A percentile compares a stretch with the other conserved stretches of the same genome.
Conservation (phyloP, 2,888 invertebrate genomes). For the Acleris cristana region DNA sequence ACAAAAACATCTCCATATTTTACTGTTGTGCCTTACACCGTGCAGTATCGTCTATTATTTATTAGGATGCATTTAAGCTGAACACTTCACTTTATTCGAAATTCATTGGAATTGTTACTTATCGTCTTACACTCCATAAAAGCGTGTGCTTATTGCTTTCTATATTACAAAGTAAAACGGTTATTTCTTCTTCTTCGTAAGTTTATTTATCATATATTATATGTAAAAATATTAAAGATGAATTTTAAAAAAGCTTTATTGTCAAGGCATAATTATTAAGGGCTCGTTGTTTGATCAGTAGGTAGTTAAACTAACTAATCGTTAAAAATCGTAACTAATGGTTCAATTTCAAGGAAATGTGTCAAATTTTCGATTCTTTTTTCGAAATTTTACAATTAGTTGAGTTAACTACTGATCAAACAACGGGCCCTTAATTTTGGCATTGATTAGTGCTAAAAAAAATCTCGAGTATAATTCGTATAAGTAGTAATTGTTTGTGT, state of each 20-base stretch:
- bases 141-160: background rate
- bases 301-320: too few species aligned
- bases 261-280: background rate
- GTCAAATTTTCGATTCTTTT: too few species aligned
- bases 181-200: background rate
- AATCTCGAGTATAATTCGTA: too few species aligned
- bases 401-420: too few species aligned
- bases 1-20: conserved; percentile 49
- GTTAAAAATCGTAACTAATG: too few species aligned
- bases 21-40: conserved; percentile 26
- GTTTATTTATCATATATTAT: background rate
- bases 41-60: background rate
- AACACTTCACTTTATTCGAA: conserved; percentile 19
- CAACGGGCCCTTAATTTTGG: too few species aligned
- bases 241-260: background rate
- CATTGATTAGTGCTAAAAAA: too few species aligned
- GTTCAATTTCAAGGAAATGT: too few species aligned
- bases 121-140: background rate
- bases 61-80: conserved; percentile 8
- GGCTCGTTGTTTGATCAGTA: too few species aligned
- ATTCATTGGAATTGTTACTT: conserved; percentile 6
- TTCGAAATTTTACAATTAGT: too few species aligned
- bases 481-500: too few species aligned
- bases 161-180: background rate
- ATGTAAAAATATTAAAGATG: background rate